Conservation (phyloP, 2,113 vertebrate species). For the Chamaea fasciata region DNA sequence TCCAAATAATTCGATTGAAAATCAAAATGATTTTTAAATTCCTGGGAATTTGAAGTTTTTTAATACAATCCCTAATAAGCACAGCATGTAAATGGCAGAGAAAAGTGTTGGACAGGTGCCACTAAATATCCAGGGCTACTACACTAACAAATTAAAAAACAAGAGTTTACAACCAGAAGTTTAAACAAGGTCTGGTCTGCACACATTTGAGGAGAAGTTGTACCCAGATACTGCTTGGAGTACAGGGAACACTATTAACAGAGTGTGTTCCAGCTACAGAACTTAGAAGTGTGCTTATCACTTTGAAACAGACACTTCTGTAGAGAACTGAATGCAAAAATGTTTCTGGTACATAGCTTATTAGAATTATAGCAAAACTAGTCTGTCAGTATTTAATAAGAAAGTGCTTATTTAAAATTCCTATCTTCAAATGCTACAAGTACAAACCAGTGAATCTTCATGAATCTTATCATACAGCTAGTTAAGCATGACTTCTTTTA, state of each 20-base stretch:
- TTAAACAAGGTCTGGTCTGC: not conserved
- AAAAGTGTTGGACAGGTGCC: not conserved
- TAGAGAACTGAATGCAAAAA: not conserved
- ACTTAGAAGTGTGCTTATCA: not conserved
- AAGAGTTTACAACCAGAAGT: not conserved
- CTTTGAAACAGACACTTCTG: not conserved
- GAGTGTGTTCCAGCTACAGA: not conserved
- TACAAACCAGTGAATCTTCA: not conserved
- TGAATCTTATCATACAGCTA: not conserved
- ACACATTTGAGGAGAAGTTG: not conserved
- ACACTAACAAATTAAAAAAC: not conserved
- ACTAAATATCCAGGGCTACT: not conserved
- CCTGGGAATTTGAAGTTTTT: not conserved
- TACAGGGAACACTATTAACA: not conserved
- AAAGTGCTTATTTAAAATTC: not conserved
- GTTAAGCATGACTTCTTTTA: not conserved
- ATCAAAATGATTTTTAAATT: not conserved
- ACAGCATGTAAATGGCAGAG: not conserved
- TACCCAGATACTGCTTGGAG: not conserved
- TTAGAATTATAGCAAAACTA: not conserved
- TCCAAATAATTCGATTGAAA: not conserved
- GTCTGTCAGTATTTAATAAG: not conserved
- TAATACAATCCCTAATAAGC: not conserved
- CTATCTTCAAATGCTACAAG: not conserved
- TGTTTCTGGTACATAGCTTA: not conserved